phyloP scores from a whole-genome alignment of 2,797 vertebrate species.

The Crocidura indochinensis region DNA sequence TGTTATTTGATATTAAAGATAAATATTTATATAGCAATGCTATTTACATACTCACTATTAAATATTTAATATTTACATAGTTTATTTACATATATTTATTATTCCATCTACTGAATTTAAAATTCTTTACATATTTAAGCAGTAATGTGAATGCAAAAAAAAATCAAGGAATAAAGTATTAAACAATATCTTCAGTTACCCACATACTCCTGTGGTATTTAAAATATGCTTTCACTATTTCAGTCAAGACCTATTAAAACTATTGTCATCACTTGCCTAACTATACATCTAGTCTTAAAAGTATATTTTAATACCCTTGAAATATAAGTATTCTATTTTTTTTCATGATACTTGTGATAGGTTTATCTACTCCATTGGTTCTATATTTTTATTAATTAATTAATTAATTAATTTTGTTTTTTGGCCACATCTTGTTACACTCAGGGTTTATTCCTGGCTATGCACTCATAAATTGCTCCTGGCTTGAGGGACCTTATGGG shows the following conservation, averaged over 20 bases:
- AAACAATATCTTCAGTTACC: not conserved
- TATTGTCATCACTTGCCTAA: not conserved
- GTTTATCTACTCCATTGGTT: too few species aligned
- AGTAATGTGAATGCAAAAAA: not conserved
- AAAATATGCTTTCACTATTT: slow-evolving; percentile 48
- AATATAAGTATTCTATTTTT: too few species aligned
- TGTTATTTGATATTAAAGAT: too few species aligned
- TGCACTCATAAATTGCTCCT: too few species aligned
- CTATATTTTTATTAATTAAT: too few species aligned
- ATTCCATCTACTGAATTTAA: not conserved
- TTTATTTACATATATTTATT: not conserved
- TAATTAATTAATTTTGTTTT: too few species aligned
- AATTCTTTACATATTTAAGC: not conserved
- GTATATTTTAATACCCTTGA: too few species aligned
- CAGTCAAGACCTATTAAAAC: not conserved
- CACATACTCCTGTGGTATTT: rapidly evolving
- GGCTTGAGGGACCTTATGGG: too few species aligned
- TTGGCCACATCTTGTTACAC: too few species aligned
- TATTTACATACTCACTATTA: not conserved
- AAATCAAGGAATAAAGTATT: not conserved
- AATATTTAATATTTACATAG: too few species aligned
- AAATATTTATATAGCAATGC: not conserved
- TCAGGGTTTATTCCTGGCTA: too few species aligned
- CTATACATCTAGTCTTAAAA: not conserved
- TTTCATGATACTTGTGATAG: too few species aligned